phyloP scores from a whole-genome alignment of 2,888 invertebrate species.

The Furcula furcula region DNA sequence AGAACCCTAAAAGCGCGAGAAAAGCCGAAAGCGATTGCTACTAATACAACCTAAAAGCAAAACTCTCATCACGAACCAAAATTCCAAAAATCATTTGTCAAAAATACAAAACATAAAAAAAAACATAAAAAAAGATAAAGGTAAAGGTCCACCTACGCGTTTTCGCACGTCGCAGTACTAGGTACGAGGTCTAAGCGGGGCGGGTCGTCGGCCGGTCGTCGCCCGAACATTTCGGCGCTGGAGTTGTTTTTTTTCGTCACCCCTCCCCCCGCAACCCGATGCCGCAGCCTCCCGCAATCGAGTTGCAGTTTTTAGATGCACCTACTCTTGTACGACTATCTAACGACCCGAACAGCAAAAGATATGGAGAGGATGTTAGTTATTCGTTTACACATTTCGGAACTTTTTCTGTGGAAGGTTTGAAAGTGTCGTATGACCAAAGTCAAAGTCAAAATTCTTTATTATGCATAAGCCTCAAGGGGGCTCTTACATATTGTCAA shows the following conservation, averaged over 20 bases:
- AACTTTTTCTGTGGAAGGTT: too few relatives aligned
- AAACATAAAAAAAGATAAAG: slow-evolving; percentile 5
- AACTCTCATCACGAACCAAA: too few relatives aligned
- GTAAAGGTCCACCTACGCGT: slow-evolving; percentile 21
- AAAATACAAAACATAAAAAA: slow-evolving; percentile 8
- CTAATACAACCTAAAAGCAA: too few relatives aligned
- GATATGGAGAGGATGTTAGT: slow-evolving; percentile 33
- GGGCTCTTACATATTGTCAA: too few relatives aligned
- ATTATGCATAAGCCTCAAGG: too few relatives aligned
- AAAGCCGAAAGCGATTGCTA: too few relatives aligned
- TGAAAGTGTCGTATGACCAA: too few relatives aligned
- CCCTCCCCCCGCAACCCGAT: slow-evolving; percentile 17
- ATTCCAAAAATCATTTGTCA: slow-evolving; percentile 6
- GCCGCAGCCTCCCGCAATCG: slow-evolving; percentile 63
- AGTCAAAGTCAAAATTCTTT: too few relatives aligned
- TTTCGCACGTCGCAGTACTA: slow-evolving; percentile 35
- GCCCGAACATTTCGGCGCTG: slow-evolving; percentile 66
- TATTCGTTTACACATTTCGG: too few relatives aligned
- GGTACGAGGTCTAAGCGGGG: slow-evolving; percentile 37
- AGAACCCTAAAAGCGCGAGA: too few relatives aligned
- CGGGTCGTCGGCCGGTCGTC: slow-evolving; percentile 74
- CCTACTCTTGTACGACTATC: slow-evolving; percentile 78
- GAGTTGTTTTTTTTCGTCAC: slow-evolving; percentile 50
- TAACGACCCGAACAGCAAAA: slow-evolving; percentile 57
- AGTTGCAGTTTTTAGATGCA: slow-evolving; percentile 80